Base-by-base conservation (phyloP, 64 coral and sea anemone genomes). In the Montipora foliosa region DNA sequence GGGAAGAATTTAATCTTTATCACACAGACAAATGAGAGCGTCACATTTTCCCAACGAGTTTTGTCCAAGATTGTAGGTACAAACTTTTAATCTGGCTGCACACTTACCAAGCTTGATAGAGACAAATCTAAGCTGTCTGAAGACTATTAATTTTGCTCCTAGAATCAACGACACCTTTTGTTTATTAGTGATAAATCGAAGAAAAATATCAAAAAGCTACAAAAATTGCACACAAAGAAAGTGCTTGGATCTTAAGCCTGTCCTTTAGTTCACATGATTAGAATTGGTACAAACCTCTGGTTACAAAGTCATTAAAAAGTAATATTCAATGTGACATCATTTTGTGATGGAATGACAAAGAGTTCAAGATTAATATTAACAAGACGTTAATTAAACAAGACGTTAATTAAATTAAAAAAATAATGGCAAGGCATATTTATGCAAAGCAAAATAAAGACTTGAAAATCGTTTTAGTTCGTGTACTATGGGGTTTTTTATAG, bases 131-230 rank as follows among this genome's bases (percentile, higher is more conserved):
- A 37, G 37, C 37, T 37, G 50, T 80, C 49, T 80, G 50, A 53
- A 53, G 58, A 81, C 79, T 91, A 91, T 64, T 76, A 80, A 68
- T 64, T 46, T 80, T 80, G 88, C 24, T 64, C 9, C 60, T 64
- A 51, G 49, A 80, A 80, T 57, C 78, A 80, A 80, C 48, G 47
- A 80, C 53, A 80, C 49, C 78, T n/a, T 49, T 57, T 80, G 78
- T 55, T 80, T 57, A 80, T 80, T 80, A 55, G 50, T 57, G 78
- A 80, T 80, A 37, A 8, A 57, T 78, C 67, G 17, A 74, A 29
- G 16, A 80, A 80, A 80, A 80, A 80, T 80, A 80, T 80, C 49
- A 79, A 79, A 57, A 64, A 55, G 52, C 2, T 55, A 55, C 52
- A 70, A 15, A 78, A 78, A 49, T 4, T 10, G 49, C 20, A 80